A percentile compares a stretch with the other conserved stretches of the same genome.
These are phyloP conservation scores for Rhynchophorus ferrugineus DNA, from an alignment of 1,140 invertebrate species.

Conservation along the genomic window DNA sequence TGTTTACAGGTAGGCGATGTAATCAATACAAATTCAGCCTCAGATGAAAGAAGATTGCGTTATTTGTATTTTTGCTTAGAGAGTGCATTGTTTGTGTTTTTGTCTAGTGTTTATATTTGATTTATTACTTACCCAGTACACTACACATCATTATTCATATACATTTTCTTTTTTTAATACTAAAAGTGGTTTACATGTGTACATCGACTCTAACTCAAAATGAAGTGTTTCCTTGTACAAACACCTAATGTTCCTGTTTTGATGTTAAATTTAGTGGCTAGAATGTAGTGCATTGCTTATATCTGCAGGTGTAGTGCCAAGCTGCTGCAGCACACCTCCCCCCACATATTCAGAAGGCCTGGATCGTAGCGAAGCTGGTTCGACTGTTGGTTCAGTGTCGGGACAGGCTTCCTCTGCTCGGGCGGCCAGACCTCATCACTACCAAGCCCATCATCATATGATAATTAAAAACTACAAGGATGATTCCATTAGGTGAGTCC, in stretches of 20 bases:
- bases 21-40: too few species aligned
- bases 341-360: slow-evolving; percentile 75
- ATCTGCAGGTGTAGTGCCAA: slow-evolving; percentile 42
- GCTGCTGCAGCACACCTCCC: slow-evolving; percentile 78
- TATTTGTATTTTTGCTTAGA: slow-evolving; percentile 15
- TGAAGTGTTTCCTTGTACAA: too few species aligned
- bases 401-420: slow-evolving; percentile 21
- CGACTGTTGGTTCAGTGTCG: slow-evolving; percentile 46
- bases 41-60: slow-evolving; percentile 12
- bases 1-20: too few species aligned
- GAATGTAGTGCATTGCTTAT: slow-evolving; percentile 30
- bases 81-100: background rate
- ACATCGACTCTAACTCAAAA: too few species aligned
- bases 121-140: background rate
- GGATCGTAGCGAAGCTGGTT: slow-evolving; percentile 48
- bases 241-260: too few species aligned
- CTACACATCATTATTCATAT: too few species aligned
- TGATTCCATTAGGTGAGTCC: slow-evolving; percentile 41
- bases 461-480: slow-evolving; percentile 34
- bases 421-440: slow-evolving; percentile 13
- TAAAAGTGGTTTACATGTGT: too few species aligned
- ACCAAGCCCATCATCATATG: slow-evolving; percentile 30
- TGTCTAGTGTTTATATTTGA: background rate
- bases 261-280: slow-evolving; percentile 20
- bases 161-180: too few species aligned